Percentiles rank a stretch among this genome's conserved stretches.
These are phyloP conservation scores for Hyperoplus lanceolatus DNA, from an alignment of 2,797 vertebrate genomes.

Conservation along the genomic window DNA sequence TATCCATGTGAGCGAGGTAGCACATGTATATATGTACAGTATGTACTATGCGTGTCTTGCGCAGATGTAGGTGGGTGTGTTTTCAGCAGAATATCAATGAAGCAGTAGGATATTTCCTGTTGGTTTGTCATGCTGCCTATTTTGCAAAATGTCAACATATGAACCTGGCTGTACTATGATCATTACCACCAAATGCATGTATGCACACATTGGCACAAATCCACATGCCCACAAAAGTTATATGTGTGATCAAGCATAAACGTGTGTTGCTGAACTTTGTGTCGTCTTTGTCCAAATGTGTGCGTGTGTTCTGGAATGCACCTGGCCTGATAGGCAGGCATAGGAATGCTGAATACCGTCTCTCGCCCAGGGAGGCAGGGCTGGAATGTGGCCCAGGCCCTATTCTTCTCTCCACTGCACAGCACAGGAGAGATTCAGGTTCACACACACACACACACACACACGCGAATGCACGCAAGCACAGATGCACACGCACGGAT, in stretches of 20 bases:
- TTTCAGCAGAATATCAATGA: slow-evolving; percentile 15
- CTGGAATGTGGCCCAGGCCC: slow-evolving; percentile 85
- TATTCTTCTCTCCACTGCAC: slow-evolving; percentile 81
- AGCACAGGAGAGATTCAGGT: slow-evolving; percentile 74
- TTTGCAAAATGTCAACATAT: background rate
- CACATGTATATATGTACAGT: slow-evolving; percentile 30
- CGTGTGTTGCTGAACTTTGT: slow-evolving; percentile 29
- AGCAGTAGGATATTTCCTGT: background rate
- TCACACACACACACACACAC: slow-evolving; percentile 59
- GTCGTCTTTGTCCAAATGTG: slow-evolving; percentile 34
- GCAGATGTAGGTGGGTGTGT: slow-evolving; percentile 11
- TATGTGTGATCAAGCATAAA: slow-evolving; percentile 39
- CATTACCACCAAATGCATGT: slow-evolving; percentile 1
- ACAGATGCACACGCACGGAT: slow-evolving; percentile 46
- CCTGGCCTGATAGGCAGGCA: slow-evolving; percentile 85
- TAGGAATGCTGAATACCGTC: slow-evolving; percentile 84
- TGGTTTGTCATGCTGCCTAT: slow-evolving; percentile 13
- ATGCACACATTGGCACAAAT: slow-evolving; percentile 20
- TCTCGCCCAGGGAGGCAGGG: slow-evolving; percentile 83
- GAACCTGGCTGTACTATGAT: slow-evolving; percentile 6
- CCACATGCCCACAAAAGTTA: slow-evolving; percentile 23
- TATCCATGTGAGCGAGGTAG: slow-evolving; percentile 22
- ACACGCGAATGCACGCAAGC: slow-evolving; percentile 47
- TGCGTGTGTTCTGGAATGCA: slow-evolving; percentile 80
- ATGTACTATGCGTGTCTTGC: slow-evolving; percentile 4